Conservation (phyloP, 2,797 vertebrate genomes). For the Fistularia tabacaria region DNA sequence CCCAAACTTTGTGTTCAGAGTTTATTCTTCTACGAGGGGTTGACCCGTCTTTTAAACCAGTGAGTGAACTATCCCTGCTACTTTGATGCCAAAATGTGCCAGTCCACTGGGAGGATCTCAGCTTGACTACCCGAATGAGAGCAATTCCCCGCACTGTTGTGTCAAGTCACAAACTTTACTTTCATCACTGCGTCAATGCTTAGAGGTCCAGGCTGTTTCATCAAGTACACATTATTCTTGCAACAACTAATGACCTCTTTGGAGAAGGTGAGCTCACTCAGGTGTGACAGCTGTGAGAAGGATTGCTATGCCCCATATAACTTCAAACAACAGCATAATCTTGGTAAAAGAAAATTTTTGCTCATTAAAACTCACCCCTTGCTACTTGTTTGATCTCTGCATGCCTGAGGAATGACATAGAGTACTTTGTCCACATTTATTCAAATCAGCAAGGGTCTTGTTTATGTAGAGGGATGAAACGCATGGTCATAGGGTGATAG, state of each 20-base stretch:
- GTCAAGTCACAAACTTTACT: slow-evolving; percentile 5
- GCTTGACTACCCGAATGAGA: no score
- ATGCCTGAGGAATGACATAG: slow-evolving; percentile 26
- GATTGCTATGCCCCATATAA: slow-evolving; percentile 4
- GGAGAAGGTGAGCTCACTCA: slow-evolving; percentile 34
- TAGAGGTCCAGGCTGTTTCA: slow-evolving; percentile 29
- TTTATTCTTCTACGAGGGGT: no score
- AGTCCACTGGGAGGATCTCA: no score
- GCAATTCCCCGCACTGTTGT: background rate
- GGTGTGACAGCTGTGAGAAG: slow-evolving; percentile 15
- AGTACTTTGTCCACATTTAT: slow-evolving; percentile 21
- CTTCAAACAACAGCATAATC: slow-evolving; percentile 26
- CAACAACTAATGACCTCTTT: slow-evolving; percentile 40
- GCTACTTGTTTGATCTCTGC: slow-evolving; percentile 14
- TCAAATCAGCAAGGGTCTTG: slow-evolving; percentile 38
- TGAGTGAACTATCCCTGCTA: no score
- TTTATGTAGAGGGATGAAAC: slow-evolving; percentile 51
- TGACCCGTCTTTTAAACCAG: no score
- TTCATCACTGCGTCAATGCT: slow-evolving; percentile 23
- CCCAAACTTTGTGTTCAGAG: no score
- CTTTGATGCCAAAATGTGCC: no score
- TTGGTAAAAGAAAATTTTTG: slow-evolving; percentile 20
- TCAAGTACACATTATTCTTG: slow-evolving; percentile 23
- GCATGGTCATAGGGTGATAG: slow-evolving; percentile 49
- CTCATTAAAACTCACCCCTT: slow-evolving; percentile 7